Evolutionary conservation across 2,888 invertebrate genomes (phyloP), one percentile per base, ranked within the genome.

Genomic region (Hirudinaria manillensis): DNA sequence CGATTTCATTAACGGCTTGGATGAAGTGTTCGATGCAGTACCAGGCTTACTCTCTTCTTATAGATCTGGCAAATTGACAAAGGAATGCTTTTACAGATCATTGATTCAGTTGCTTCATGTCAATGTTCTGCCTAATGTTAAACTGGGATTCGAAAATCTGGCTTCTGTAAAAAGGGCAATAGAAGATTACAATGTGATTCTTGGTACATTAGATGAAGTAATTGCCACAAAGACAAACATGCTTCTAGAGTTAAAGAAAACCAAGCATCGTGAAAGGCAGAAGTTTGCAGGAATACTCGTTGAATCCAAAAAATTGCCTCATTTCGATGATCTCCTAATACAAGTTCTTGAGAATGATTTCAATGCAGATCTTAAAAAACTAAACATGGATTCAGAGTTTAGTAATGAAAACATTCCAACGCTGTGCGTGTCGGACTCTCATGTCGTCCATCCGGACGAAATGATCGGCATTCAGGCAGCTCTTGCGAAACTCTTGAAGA

Each of bases 21-120:
- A 73, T n/a, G 73, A 73, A n/a, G 73, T 73, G 21, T 73, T 38
- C 29, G 73, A 73, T 24, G 16, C 36, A 16, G 13, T 73, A n/a
- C 73, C 29, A 19, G 24, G 19, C 13, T 38, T 51, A n/a, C 38
- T 55, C 13, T 38, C 24, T 4, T 21, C n/a, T 27, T 73, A 34
- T n/a, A 73, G 65, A 34, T 32, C 27, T 7, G 61, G 61, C 24
- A 56, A 36, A 73, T n/a, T 73, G 21, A 65, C 7, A n/a, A 19
- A 53, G n/a, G 19, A n/a, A 36, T n/a, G 36, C 13, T 56, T 73
- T 56, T 73, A 34, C 65, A 73, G n/a, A 65, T 24, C 10, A 21
- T 34, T 73, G 21, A 73, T 73, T 36, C 34, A 73, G 19, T 55
- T 73, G 21, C 27, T 73, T 6, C 73, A 73, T 38, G 34, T 65